A percentile compares a stretch with the other conserved stretches of the same genome.
Evolutionary conservation across 2,797 vertebrate genomes (phyloP).

Genomic region (Premnoplex brunnescens): DNA sequence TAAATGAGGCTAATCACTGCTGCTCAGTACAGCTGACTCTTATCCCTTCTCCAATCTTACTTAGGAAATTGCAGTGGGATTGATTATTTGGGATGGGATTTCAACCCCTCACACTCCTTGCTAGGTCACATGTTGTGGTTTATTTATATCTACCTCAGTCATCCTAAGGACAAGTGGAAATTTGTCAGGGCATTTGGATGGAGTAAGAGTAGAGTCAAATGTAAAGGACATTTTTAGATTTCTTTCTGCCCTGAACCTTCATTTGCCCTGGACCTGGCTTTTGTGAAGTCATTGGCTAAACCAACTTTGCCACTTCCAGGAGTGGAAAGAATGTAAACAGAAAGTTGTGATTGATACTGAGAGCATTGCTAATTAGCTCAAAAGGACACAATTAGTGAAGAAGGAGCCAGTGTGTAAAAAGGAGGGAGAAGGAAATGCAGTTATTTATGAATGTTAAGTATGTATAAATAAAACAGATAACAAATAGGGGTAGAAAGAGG

Average conservation of each 20-base stretch:
- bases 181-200: neutral
- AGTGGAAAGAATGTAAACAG: neutral
- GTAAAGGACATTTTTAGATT: neutral
- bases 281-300: neutral
- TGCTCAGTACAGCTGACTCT: constrained; percentile 43
- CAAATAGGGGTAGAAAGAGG: neutral
- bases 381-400: neutral
- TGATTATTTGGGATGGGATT: constrained; percentile 70
- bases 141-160: constrained; percentile 58
- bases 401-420: neutral
- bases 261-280: neutral
- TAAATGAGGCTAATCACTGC: constrained; percentile 31
- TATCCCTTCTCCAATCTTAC: constrained; percentile 40
- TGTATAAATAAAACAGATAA: constrained; percentile 10
- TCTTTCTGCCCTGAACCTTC: neutral
- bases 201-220: neutral
- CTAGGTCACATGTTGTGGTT: constrained; percentile 19
- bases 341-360: neutral
- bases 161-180: constrained; percentile 60
- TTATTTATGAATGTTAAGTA: neutral
- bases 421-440: neutral
- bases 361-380: neutral
- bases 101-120: constrained; percentile 43
- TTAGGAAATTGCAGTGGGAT: constrained; percentile 53
- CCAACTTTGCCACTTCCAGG: neutral